Percentiles rank a stretch among this genome's conserved stretches.
These are phyloP conservation scores for Diachasmimorpha longicaudata DNA, from an alignment of 1,140 invertebrate genomes.

Conservation along the genomic window DNA sequence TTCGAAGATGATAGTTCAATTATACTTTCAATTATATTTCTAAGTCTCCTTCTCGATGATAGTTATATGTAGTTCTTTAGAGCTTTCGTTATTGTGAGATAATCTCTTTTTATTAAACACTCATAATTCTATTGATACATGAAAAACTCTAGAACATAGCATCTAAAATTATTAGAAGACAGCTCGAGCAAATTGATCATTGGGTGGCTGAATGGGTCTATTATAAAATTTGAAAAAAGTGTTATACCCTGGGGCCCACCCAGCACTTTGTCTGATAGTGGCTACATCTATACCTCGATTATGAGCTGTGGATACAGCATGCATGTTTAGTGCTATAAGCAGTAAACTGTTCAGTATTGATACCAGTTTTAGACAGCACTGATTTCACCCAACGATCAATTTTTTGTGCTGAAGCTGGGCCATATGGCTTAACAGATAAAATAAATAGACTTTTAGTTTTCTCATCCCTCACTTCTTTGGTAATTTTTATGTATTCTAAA, in stretches of 20 bases:
- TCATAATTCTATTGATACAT: neutral
- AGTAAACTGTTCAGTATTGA: conserved; percentile 13
- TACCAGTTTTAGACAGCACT: neutral
- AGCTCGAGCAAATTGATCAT: neutral
- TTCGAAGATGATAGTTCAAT: too few species aligned
- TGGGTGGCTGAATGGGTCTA: neutral
- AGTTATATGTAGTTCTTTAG: neutral
- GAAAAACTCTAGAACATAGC: too few species aligned
- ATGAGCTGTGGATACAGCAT: conserved; percentile 16
- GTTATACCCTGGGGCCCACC: neutral
- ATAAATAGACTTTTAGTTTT: conserved; percentile 24
- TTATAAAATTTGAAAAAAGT: conserved; percentile 17
- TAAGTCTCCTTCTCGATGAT: conserved; percentile 5
- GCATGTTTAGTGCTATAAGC: conserved; percentile 14
- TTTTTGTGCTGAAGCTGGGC: conserved; percentile 21
- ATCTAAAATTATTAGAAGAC: neutral
- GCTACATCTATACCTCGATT: conserved; percentile 5
- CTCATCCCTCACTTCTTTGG: neutral
- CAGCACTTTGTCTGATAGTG: conserved; percentile 13
- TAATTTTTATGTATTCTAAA: conserved; percentile 23
- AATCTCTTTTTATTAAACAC: neutral
- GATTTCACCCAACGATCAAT: conserved; percentile 24
- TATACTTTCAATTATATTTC: neutral
- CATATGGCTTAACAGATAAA: conserved; percentile 19
- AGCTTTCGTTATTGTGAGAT: neutral